These are phyloP conservation scores for Atethmia centrago DNA, from an alignment of 2,888 invertebrate species.

Conservation along the genomic window DNA sequence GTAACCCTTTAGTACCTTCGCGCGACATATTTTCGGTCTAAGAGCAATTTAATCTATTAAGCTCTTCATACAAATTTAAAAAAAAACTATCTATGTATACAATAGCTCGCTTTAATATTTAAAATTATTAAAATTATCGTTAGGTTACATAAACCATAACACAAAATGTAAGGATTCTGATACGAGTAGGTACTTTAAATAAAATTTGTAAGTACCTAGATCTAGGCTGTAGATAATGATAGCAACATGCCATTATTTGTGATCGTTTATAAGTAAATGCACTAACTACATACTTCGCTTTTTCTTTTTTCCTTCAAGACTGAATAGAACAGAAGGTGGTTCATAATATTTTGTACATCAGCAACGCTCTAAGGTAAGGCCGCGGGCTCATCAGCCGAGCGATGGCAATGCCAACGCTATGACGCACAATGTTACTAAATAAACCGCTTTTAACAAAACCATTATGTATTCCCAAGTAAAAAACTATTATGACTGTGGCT, in stretches of 20 bases:
- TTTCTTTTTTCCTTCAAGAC: slow-evolving; percentile 3
- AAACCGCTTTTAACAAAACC: slow-evolving; percentile 14
- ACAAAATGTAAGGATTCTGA: background rate
- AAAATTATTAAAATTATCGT: background rate
- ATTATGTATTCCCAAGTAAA: slow-evolving; percentile 27
- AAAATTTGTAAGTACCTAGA: background rate
- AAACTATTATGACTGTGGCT: slow-evolving; percentile 28
- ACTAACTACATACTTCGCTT: background rate
- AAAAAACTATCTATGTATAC: background rate
- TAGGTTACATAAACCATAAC: background rate
- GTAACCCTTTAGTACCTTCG: too few relatives aligned
- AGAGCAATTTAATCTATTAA: background rate
- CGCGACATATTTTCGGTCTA: too few relatives aligned
- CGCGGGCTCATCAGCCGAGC: background rate
- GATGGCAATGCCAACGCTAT: slow-evolving; percentile 1
- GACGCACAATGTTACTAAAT: slow-evolving; percentile 42
- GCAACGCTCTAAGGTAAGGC: slow-evolving; percentile 14
- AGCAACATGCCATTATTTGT: background rate
- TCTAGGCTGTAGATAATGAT: background rate
- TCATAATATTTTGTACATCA: slow-evolving; percentile 25
- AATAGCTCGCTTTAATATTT: background rate
- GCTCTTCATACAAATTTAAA: background rate
- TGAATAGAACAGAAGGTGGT: slow-evolving; percentile 14
- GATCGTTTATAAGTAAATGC: slow-evolving; percentile 17
- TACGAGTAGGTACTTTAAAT: background rate